Percentiles rank a stretch among this genome's conserved stretches.
Conservation (phyloP, 1,140 invertebrate species). For the Orius insidiosus region DNA sequence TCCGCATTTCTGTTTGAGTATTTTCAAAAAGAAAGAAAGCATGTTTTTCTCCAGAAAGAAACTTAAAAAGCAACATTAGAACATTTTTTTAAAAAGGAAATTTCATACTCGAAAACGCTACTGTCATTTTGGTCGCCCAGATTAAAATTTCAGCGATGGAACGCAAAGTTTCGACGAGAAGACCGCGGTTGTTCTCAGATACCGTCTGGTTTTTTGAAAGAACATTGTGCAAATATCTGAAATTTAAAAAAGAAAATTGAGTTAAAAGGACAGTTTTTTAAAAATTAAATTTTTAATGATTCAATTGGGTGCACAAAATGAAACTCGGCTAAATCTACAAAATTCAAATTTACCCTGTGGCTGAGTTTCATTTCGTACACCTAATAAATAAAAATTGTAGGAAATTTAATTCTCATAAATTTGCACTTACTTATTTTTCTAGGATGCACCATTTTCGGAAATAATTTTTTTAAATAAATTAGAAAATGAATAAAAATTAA, state of each 20-base stretch:
- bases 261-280: too few species aligned
- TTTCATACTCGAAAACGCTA: constrained; percentile 88
- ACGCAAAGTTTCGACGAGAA: constrained; percentile 90
- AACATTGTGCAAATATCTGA: constrained; percentile 81
- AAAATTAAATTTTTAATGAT: too few species aligned
- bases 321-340: too few species aligned
- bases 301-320: too few species aligned
- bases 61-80: constrained; percentile 37
- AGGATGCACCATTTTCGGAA: too few species aligned
- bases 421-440: too few species aligned
- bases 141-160: constrained; percentile 98
- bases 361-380: too few species aligned
- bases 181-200: constrained; percentile 80
- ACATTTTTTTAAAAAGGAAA: background rate
- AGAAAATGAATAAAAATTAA: too few species aligned
- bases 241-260: constrained; percentile 32
- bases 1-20: constrained; percentile 94
- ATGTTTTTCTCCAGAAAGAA: constrained; percentile 99
- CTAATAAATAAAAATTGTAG: too few species aligned
- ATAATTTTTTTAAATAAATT: too few species aligned
- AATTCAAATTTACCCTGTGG: too few species aligned
- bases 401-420: too few species aligned
- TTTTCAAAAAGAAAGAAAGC: constrained; percentile 92
- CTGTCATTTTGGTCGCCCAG: constrained; percentile 99
- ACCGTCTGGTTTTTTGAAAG: constrained; percentile 93